Conservation (phyloP, 2,888 invertebrate genomes). For the Eupsilia transversa region DNA sequence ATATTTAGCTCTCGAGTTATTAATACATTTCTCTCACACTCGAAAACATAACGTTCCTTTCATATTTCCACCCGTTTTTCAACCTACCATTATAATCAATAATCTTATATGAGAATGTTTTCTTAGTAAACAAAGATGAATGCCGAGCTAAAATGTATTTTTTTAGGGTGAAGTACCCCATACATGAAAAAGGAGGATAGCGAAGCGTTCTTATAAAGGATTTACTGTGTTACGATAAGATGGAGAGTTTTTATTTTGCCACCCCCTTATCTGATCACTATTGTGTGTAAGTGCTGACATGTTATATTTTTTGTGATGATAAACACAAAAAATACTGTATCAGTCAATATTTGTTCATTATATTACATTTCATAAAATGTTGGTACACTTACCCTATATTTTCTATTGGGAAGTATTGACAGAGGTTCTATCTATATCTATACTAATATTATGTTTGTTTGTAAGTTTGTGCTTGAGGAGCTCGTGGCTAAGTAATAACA, state of each 20-base stretch:
- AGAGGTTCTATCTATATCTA: not conserved
- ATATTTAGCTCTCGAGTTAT: conserved; percentile 10
- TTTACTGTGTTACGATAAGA: conserved; percentile 48
- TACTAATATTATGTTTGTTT: no score
- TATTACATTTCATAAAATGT: not conserved
- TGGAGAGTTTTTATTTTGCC: conserved; percentile 48
- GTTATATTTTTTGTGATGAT: conserved; percentile 21
- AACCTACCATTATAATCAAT: conserved; percentile 38
- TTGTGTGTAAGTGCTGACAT: conserved; percentile 22
- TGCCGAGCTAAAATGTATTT: conserved; percentile 54
- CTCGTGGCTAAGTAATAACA: no score
- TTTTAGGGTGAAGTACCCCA: conserved; percentile 55
- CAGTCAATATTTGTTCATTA: not conserved
- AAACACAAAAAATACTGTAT: not conserved
- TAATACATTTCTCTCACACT: conserved; percentile 18
- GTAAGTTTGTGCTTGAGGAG: no score
- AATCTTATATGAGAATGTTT: conserved; percentile 44
- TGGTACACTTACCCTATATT: not conserved
- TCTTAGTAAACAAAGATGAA: conserved; percentile 54
- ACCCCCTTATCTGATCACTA: conserved; percentile 38
- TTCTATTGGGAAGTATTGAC: not conserved
- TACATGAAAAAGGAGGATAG: conserved; percentile 55
- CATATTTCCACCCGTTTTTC: conserved; percentile 14
- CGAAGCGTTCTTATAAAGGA: conserved; percentile 48
- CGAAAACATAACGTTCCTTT: not conserved